These are phyloP conservation scores for Poecilobothrus nobilitatus DNA, from an alignment of 2,888 invertebrate genomes.

Conservation along the genomic window DNA sequence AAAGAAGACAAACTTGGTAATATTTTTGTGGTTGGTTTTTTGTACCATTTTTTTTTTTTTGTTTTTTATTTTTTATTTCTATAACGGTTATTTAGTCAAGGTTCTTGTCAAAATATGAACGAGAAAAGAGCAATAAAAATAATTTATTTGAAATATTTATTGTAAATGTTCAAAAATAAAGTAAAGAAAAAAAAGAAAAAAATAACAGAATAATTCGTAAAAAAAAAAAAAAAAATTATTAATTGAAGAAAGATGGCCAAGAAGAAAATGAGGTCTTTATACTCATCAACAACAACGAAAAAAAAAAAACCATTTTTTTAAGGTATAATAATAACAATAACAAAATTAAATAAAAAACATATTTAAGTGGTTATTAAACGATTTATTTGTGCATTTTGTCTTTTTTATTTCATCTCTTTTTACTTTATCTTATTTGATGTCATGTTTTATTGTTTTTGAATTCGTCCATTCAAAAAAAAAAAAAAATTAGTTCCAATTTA, in stretches of 20 bases:
- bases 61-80: background rate
- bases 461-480: no score
- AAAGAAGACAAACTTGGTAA: background rate
- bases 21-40: background rate
- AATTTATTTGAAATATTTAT: conserved; percentile 4
- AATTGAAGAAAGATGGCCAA: background rate
- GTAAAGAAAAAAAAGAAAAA: background rate
- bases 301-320: no score
- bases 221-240: background rate
- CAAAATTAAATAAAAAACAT: no score
- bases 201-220: no score
- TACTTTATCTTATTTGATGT: no score
- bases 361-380: no score
- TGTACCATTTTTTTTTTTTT: background rate
- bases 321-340: no score
- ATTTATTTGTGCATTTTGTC: no score
- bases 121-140: background rate
- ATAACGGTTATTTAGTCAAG: background rate
- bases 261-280: background rate
- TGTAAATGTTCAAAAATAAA: background rate
- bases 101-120: background rate
- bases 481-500: no score
- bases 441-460: no score
- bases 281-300: background rate
- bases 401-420: no score